Evolutionary conservation across 35 echinoderm and acorn worm genomes (phyloP).

Genomic region (Ophiothrix spiculata): DNA sequence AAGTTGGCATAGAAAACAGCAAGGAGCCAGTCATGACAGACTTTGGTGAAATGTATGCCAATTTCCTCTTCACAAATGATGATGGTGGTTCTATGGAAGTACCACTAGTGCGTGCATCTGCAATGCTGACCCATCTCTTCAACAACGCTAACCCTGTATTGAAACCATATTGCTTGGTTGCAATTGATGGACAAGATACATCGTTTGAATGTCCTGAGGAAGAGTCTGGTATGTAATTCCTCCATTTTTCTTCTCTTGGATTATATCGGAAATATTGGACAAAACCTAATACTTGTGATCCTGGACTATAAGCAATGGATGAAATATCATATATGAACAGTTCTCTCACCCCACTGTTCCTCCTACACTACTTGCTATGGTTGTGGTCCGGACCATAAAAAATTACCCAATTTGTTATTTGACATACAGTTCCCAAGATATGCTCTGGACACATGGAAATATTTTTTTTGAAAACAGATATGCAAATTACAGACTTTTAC

Average conservation of each 20-base stretch:
- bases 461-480: too few relatives aligned
- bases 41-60: slow-evolving; percentile 90
- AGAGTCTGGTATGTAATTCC: slow-evolving; percentile 40
- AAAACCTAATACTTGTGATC: too few relatives aligned
- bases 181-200: slow-evolving; percentile 46
- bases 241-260: background rate
- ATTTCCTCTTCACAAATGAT: slow-evolving; percentile 56
- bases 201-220: slow-evolving; percentile 73
- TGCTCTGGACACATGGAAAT: too few relatives aligned
- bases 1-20: slow-evolving; percentile 50
- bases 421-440: too few relatives aligned
- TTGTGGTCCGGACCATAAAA: too few relatives aligned
- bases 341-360: background rate
- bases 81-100: slow-evolving; percentile 73
- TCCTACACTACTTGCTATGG: too few relatives aligned
- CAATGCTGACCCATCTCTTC: slow-evolving; percentile 82
- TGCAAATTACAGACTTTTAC: too few relatives aligned
- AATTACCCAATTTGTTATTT: too few relatives aligned
- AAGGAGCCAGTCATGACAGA: slow-evolving; percentile 66
- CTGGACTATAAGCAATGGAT: too few relatives aligned
- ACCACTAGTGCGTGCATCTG: slow-evolving; percentile 67
- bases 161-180: slow-evolving; percentile 63
- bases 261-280: too few relatives aligned
- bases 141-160: slow-evolving; percentile 60
- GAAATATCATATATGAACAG: too few relatives aligned